Evolutionary conservation across 2,113 vertebrate species (phyloP), one percentile per base, ranked within the genome.

Genomic region (Collichthys lucidus): DNA sequence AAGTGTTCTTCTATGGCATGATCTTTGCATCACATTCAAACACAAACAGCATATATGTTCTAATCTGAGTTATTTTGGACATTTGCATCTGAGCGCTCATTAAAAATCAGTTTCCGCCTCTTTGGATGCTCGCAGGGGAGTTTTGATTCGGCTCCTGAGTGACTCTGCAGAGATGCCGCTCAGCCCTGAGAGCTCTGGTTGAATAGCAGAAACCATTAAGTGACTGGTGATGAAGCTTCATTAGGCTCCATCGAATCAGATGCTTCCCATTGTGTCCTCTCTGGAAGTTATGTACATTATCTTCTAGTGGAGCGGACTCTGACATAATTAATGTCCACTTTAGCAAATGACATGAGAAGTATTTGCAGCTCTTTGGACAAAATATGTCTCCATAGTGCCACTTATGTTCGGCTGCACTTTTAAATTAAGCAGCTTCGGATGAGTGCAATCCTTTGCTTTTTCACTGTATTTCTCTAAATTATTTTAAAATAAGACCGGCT

Each of bases 281-380:
- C 11, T 55, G 64, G 31, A 55, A 66, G 44, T 59, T 74, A 64
- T 69, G 57, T 64, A 74, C 52, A 50, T 74, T 59, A 77, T 50
- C 22, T 44, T 61, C 77, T 14, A 73, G 72, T n/a, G 62, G 71
- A 74, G 57, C 5, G 0, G 47, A 19, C 22, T 60, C 44, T 42
- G 26, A 47, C 49, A 67, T 57, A 67, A 60, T 77, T 57, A 64
- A 74, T 60, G 53, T 79, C 74, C 77, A 78, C 69, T 65, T 72
- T 12, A 65, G 67, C 44, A 19, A 69, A 79, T 57, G 2, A 53
- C n/a, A n/a, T n/a, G n/a, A n/a, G 47, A 73, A 56, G 56, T 14
- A 66, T 52, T 75, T 46, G 46, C 5, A 55, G 35, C 52, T 60
- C 44, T 73, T 44, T 53, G 44, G 52, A 64, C 8, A 31, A 20